Conservation (phyloP, 2,113 vertebrate species). For the Anhinga anhinga region DNA sequence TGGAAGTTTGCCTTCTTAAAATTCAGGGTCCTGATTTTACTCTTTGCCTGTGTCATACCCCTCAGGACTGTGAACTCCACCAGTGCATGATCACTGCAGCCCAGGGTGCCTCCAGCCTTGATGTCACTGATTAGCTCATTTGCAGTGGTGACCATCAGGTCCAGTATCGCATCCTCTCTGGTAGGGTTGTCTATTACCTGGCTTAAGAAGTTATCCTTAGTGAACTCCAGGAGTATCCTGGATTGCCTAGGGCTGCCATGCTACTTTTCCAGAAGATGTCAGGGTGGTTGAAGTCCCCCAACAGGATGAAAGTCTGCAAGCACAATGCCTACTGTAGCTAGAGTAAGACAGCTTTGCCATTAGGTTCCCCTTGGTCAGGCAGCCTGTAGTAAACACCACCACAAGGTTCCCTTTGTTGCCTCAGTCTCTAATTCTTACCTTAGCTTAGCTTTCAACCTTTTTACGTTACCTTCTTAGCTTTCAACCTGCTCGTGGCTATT, state of each 20-base stretch:
- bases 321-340: not conserved
- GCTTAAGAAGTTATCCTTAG: not conserved
- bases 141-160: not conserved
- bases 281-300: not conserved
- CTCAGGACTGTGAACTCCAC: too few species aligned
- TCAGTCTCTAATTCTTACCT: not conserved
- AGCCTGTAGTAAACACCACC: not conserved
- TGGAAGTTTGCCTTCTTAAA: too few species aligned
- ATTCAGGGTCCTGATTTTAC: too few species aligned
- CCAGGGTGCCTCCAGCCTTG: too few species aligned
- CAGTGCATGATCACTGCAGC: too few species aligned
- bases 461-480: not conserved
- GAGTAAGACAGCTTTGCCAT: not conserved
- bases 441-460: not conserved
- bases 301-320: too few species aligned
- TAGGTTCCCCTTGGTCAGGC: not conserved
- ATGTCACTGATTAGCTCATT: too few species aligned
- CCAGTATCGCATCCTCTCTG: too few species aligned
- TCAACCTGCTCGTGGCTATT: not conserved
- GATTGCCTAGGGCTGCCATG: not conserved
- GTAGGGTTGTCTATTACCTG: not conserved
- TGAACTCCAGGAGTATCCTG: not conserved
- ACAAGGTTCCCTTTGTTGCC: not conserved
- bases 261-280: not conserved
- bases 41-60: too few species aligned